Conservation (phyloP, 2,113 vertebrate species). For the Tragelaphus strepsiceros region DNA sequence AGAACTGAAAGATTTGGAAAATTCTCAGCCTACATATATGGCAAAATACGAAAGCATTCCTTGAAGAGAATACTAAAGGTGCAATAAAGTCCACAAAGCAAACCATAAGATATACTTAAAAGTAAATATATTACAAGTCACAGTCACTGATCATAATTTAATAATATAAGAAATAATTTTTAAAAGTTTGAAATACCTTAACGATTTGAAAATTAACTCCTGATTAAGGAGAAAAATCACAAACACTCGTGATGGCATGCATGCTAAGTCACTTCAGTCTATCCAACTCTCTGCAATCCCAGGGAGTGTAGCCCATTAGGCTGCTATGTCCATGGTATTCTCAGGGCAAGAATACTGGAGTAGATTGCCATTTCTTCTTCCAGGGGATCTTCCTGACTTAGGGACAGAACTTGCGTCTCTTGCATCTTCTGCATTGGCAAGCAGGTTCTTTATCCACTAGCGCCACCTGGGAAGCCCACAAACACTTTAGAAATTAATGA, state of each 20-base stretch:
- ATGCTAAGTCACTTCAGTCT: background rate
- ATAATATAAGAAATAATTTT: background rate
- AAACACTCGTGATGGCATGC: background rate
- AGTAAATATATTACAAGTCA: background rate
- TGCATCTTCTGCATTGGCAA: background rate
- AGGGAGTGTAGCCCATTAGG: background rate
- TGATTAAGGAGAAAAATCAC: constrained; percentile 5
- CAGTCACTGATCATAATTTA: background rate
- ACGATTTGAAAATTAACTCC: background rate
- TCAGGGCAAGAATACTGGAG: background rate
- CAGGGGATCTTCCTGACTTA: background rate
- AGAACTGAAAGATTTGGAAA: background rate
- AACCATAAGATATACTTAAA: constrained; percentile 22
- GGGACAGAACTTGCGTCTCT: background rate
- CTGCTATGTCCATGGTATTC: background rate
- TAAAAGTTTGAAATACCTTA: background rate
- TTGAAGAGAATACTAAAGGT: background rate
- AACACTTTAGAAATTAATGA: background rate
- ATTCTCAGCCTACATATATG: background rate
- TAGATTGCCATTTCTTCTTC: background rate
- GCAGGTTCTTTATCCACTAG: background rate
- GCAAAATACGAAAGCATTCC: background rate
- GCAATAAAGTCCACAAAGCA: background rate
- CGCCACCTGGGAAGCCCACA: background rate
- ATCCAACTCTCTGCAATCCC: background rate